Base-by-base conservation (phyloP, 2,888 invertebrate genomes). In the Amblyjoppa proteus region DNA sequence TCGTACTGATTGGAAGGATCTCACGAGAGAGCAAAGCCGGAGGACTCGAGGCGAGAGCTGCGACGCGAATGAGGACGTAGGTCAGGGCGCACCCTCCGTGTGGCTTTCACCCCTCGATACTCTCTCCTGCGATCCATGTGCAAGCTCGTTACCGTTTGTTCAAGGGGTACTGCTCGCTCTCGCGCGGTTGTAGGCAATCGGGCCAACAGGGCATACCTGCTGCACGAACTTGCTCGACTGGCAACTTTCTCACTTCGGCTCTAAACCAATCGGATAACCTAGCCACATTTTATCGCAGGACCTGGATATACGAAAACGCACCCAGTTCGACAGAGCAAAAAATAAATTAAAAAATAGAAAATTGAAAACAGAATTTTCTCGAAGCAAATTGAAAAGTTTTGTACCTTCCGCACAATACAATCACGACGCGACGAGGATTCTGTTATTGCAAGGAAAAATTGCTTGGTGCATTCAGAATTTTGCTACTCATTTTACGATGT, bases 61-160 rank as follows among this genome's bases (percentile, higher is more conserved):
- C 80, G 77, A 78, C 84, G 81, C 68, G 80, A 84, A 81, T 85
- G 84, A 84, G 85, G 85, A 81, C 74, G 77, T 83, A 86, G 87
- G 89, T 88, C 87, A 80, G 86, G 87, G 87, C 89, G 88, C 86
- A 90, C 89, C 88, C 87, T 88, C 88, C 88, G 90, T 90, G 73
- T 81, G 71, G 81, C 75, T 86, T 86, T 81, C 78, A 80, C 81
- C 85, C 85, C 81, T 66, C 77, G 83, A 80, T 85, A 83, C 66
- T 81, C 61, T 75, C 66, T 83, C 71, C 38, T 77, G 38, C 68
- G 34, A 74, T 69, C 73, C 64, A 25, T 75, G 58, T 45, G 53
- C 31, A 61, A 78, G 73, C 76, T 84, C 74, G 84, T 80, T 85
- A 85, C 80, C 77, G 76, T 70, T 56, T 74, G 83, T 88, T 88